phyloP scores from a whole-genome alignment of 2,797 vertebrate species.

The Agapornis canus region DNA sequence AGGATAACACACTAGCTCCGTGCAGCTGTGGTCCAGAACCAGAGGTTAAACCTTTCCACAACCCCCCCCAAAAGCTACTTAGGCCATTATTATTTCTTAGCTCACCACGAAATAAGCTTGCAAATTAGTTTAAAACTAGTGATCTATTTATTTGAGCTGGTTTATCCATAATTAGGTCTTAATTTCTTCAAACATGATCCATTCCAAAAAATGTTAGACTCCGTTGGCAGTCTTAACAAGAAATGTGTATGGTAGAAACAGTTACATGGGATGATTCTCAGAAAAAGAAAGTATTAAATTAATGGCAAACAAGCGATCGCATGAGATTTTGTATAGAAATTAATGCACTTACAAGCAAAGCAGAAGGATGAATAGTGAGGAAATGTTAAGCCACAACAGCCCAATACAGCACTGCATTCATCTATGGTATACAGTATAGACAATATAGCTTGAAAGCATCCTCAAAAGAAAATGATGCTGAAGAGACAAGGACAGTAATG shows the following conservation, averaged over 20 bases:
- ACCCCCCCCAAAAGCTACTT: background rate
- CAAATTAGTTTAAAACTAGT: background rate
- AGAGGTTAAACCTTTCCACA: background rate
- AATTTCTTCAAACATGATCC: background rate
- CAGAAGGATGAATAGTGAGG: background rate
- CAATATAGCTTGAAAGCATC: background rate
- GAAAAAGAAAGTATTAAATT: background rate
- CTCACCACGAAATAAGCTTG: background rate
- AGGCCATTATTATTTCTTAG: background rate
- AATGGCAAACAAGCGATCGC: background rate
- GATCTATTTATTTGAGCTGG: background rate
- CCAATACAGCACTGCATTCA: background rate
- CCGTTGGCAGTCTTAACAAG: background rate
- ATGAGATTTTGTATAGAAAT: background rate
- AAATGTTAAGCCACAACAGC: background rate
- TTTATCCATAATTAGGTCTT: background rate
- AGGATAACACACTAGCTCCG: background rate
- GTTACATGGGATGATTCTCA: background rate
- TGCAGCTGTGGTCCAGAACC: background rate
- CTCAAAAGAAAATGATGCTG: background rate
- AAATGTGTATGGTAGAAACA: background rate
- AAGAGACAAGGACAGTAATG: background rate
- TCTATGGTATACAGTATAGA: background rate
- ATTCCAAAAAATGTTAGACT: background rate
- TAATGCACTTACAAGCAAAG: background rate